A percentile compares a stretch with the other conserved stretches of the same genome.
phyloP scores from a whole-genome alignment of 2,113 vertebrate genomes.

The Sebastes fasciatus region DNA sequence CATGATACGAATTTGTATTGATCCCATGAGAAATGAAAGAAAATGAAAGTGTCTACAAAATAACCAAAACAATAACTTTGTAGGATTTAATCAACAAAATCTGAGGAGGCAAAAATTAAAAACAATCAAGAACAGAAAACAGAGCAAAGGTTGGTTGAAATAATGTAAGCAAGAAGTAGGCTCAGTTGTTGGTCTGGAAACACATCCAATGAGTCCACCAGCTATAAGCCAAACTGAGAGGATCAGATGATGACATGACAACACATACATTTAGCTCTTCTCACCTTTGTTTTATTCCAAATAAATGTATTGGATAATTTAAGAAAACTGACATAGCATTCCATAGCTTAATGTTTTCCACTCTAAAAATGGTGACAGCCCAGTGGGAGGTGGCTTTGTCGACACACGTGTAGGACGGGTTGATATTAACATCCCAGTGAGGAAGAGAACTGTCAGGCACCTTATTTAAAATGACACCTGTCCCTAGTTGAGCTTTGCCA shows the following conservation, averaged over 20 bases:
- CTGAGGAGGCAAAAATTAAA: too few species aligned
- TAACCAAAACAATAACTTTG: too few species aligned
- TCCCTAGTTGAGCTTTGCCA: background rate
- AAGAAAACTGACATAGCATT: background rate
- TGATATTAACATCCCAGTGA: background rate
- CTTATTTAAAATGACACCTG: background rate
- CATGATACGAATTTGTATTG: too few species aligned
- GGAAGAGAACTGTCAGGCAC: background rate
- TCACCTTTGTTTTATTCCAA: background rate
- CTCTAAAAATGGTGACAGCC: too few species aligned
- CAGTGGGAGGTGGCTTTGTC: background rate
- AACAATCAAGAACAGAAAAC: background rate
- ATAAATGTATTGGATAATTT: background rate
- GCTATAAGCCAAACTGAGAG: too few species aligned
- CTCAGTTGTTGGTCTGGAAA: background rate
- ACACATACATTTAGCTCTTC: background rate
- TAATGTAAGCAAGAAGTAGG: background rate
- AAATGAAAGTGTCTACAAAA: too few species aligned
- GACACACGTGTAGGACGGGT: background rate
- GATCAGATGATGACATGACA: background rate
- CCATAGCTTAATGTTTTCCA: background rate
- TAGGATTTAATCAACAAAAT: too few species aligned
- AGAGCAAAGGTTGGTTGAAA: background rate
- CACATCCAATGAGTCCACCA: background rate
- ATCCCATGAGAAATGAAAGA: too few species aligned